These are phyloP conservation scores for Stratiomys singularior DNA, from an alignment of 2,888 invertebrate genomes.

Conservation along the genomic window DNA sequence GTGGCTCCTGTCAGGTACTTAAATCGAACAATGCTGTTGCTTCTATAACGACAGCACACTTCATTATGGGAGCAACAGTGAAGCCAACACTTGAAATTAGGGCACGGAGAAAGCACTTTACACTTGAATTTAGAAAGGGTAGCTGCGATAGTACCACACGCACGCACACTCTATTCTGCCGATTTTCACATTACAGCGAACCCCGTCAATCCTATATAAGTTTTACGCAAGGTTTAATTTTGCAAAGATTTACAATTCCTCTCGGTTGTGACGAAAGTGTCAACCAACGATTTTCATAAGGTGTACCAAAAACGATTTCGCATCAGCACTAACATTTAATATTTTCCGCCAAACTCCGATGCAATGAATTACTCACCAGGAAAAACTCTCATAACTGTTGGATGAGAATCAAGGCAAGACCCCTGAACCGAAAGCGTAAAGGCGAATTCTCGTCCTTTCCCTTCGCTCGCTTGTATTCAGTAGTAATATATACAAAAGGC, in stretches of 20 bases:
- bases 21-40: slow-evolving; percentile 23
- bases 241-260: neutral
- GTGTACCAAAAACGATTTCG: neutral
- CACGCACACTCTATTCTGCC: slow-evolving; percentile 15
- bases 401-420: neutral
- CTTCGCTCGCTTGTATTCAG: neutral
- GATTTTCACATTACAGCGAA: neutral
- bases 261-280: neutral
- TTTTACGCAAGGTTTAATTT: slow-evolving; percentile 28
- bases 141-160: neutral
- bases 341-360: slow-evolving; percentile 21
- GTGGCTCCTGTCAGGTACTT: neutral
- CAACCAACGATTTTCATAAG: neutral
- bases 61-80: neutral
- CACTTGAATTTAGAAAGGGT: neutral
- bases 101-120: neutral
- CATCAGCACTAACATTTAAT: neutral
- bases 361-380: slow-evolving; percentile 18
- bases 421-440: neutral
- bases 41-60: slow-evolving; percentile 2
- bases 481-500: neutral
- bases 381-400: slow-evolving; percentile 5
- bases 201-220: neutral
- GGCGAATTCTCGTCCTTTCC: neutral
- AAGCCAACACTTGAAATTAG: neutral